Percentiles rank a stretch among this genome's conserved stretches.
These are phyloP conservation scores for Vidua macroura DNA, from an alignment of 2,113 vertebrate genomes.

Conservation along the genomic window DNA sequence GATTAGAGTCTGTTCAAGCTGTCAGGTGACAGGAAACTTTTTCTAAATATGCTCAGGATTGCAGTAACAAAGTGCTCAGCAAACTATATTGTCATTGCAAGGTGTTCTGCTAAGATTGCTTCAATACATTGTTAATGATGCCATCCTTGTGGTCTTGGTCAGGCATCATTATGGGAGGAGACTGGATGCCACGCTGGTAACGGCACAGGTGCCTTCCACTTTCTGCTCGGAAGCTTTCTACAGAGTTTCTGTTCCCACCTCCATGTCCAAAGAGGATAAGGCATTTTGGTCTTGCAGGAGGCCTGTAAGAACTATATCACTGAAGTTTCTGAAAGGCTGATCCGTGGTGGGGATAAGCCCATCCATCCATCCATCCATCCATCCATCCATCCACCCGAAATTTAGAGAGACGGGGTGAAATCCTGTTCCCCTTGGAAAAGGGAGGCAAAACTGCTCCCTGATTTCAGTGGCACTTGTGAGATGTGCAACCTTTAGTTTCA, in stretches of 20 bases:
- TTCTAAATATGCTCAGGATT: not conserved
- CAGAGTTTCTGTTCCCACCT: not conserved
- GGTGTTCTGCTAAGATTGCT: not conserved
- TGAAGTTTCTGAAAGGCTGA: not conserved
- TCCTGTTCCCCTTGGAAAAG: not conserved
- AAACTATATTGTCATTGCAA: not conserved
- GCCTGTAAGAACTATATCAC: not conserved
- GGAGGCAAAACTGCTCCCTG: not conserved
- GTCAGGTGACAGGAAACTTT: not conserved
- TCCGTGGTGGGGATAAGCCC: accelerated
- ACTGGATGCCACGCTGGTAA: accelerated
- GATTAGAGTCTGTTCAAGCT: not conserved
- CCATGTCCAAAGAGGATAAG: not conserved
- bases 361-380: not conserved
- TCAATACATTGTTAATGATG: not conserved
- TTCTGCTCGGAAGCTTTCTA: not conserved
- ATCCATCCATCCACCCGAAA: not conserved
- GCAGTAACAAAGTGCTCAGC: not conserved
- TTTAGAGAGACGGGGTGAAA: not conserved
- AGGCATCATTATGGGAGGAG: not conserved
- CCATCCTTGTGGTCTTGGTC: not conserved
- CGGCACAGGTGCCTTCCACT: not conserved
- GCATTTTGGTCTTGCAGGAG: not conserved
- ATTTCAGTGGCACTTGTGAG: not conserved
- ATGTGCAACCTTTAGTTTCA: not conserved